Evolutionary conservation across 53 echinoderm and acorn worm genomes (phyloP), one percentile per base, ranked within the genome.

Genomic region (Actinopyga echinites): DNA sequence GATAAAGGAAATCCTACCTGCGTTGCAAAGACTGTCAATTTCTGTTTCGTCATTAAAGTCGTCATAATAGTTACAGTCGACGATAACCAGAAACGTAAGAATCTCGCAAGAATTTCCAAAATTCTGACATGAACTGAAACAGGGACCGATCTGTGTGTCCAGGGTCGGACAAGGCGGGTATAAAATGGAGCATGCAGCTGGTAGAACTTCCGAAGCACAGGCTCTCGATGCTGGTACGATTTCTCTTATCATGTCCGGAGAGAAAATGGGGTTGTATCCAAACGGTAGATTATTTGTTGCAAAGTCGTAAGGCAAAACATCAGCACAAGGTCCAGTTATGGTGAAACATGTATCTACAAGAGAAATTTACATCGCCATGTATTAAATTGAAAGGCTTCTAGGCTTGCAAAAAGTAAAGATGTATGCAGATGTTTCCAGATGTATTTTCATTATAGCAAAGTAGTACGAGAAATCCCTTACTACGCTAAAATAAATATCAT

Each of bases 131-230:
- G n/a, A 8, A 23, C 23, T 22, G 2, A 23, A 8, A 19, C 64
- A 64, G 25, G 64, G 42, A 65, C 65, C 75, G 30, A 45, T 30
- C 30, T 75, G 52, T 2, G 49, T 3, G 13, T 15, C 25, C 10
- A 75, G 30, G 40, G 54, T 15, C 21, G 75, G 75, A 54, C 75
- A 75, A 17, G 75, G 75, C 8, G 75, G 75, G 30, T 42, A 75
- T 52, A 75, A 44, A 42, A 75, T 28, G 17, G 54, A 21, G 49
- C 75, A 75, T 15, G 30, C 43, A 3, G 75, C 75, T 0, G 52
- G 10, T 10, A 75, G 49, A 22, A 22, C 49, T 3, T 45, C 29
- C 2, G 12, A 1, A 10, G 25, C 29, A 54, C 75, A 75, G 23
- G 54, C 43, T n/a, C 13, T 36, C 2, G 52, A 52, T 9, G 53